Base-by-base conservation (phyloP, 1,140 invertebrate species). In the Cotesia chilonis region DNA sequence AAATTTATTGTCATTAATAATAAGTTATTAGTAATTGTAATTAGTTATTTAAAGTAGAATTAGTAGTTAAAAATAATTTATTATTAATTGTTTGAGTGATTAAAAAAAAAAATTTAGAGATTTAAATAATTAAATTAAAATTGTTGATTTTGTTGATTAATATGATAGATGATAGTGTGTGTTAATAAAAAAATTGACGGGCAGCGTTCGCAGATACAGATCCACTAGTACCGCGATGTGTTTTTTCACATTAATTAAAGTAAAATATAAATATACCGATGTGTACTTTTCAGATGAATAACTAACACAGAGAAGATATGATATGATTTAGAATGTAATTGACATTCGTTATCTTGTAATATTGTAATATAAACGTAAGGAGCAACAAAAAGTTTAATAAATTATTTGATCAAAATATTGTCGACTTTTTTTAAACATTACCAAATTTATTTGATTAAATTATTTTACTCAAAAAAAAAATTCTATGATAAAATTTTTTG, bases 341-440 rank as follows among this genome's bases (percentile, higher is more conserved):
- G 41, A 41, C 20, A 55, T 68, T 68, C 66, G 66, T 78, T 72
- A 52, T 78, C 74, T 80, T 82, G 75, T 80, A 80, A 80, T 74
- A 80, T 80, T 80, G 79, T 80, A 80, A 79, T 76, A 80, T 80
- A 80, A 57, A 77, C 74, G 75, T 70, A 75, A 75, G 66, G 68
- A 70, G 55, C 71, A 71, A 55, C 41, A 47, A 80, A 78, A 80
- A 76, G 74, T 82, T 81, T 78, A 81, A 82, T 82, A 82, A 82
- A 82, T 81, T 78, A 77, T 81, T 82, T 80, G 76, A 82, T 81
- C 75, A 80, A 76, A 28, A 14, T 14, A 14, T 14, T 14, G 14
- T 14, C 14, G 14, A 14, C 14, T 14, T 14, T 14, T 14, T 14
- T 14, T 14, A 14, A 14, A 14, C 14, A 14, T 14, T 14, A 14